Conservation (phyloP, 2,888 invertebrate species). For the Julus scandinavius region DNA sequence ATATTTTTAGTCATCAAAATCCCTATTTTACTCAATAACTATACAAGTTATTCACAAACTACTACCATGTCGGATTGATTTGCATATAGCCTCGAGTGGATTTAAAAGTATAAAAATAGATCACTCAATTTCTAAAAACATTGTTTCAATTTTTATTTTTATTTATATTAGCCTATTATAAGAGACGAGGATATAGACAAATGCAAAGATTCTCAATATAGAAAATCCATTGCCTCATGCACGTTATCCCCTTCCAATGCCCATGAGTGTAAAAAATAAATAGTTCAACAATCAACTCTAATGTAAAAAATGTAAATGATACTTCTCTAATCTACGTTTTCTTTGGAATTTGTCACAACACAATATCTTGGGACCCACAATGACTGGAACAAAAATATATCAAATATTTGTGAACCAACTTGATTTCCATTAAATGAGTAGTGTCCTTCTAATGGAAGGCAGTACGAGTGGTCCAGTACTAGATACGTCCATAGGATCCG, state of each 20-base stretch:
- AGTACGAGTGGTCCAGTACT: not conserved
- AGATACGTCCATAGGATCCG: not conserved
- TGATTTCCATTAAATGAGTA: slow-evolving; percentile 32
- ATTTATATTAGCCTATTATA: slow-evolving; percentile 7
- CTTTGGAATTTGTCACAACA: slow-evolving; percentile 6
- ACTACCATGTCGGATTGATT: not conserved
- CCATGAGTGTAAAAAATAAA: slow-evolving; percentile 12
- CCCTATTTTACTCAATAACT: not conserved
- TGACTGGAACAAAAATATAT: slow-evolving; percentile 20
- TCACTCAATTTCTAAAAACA: not conserved
- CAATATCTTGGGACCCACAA: not conserved
- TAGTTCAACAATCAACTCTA: slow-evolving; percentile 14
- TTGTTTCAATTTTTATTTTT: not conserved
- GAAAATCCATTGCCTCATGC: not conserved
- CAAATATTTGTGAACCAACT: not conserved
- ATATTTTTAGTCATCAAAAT: no score
- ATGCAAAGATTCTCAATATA: slow-evolving; percentile 6
- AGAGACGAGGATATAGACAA: not conserved
- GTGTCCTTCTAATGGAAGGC: slow-evolving; percentile 5
- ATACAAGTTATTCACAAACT: not conserved
- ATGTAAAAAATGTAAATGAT: slow-evolving; percentile 11
- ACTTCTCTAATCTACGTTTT: not conserved
- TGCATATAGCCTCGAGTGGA: not conserved
- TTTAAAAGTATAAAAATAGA: not conserved
- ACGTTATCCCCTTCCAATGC: not conserved